Evolutionary conservation across 1,140 invertebrate genomes (phyloP).

Genomic region (Bursaphelenchus mucronatus): DNA sequence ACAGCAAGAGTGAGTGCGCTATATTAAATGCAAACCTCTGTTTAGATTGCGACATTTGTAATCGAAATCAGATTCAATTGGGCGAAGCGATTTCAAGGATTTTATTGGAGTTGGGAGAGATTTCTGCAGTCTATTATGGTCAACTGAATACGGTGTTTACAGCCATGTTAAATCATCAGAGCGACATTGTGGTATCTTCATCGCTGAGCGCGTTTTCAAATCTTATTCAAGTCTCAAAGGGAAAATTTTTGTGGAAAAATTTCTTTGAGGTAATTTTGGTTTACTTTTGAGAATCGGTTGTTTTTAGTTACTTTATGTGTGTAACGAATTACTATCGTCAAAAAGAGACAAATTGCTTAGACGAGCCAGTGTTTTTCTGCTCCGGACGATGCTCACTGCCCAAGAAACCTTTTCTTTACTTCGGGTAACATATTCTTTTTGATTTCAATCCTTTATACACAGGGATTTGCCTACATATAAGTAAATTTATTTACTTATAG

Average conservation of each 20-base stretch:
- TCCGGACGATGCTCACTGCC: background rate
- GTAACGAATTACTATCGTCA: too few species aligned
- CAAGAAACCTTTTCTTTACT: slow-evolving; percentile 29
- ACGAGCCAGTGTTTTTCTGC: too few species aligned
- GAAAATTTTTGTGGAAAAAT: slow-evolving; percentile 33
- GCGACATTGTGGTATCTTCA: slow-evolving; percentile 33
- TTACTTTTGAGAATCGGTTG: slow-evolving; percentile 22
- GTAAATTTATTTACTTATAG: too few species aligned
- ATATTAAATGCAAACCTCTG: background rate
- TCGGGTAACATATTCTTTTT: background rate
- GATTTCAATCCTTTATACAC: slow-evolving; percentile 6
- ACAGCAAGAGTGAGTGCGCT: slow-evolving; percentile 20
- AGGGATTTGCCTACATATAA: too few species aligned
- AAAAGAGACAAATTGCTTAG: too few species aligned
- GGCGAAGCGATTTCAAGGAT: slow-evolving; percentile 48
- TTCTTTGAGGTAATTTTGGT: slow-evolving; percentile 36
- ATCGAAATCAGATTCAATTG: slow-evolving; percentile 37
- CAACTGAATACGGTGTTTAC: slow-evolving; percentile 31
- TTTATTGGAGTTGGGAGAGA: slow-evolving; percentile 33
- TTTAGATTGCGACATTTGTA: slow-evolving; percentile 10
- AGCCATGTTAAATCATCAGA: slow-evolving; percentile 17
- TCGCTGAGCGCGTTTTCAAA: slow-evolving; percentile 30
- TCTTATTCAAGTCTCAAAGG: slow-evolving; percentile 39
- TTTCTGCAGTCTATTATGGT: slow-evolving; percentile 44
- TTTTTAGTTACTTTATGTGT: background rate